Evolutionary conservation across 1,140 invertebrate genomes (phyloP), one percentile per base, ranked within the genome.

Genomic region (Helicoverpa armigera): DNA sequence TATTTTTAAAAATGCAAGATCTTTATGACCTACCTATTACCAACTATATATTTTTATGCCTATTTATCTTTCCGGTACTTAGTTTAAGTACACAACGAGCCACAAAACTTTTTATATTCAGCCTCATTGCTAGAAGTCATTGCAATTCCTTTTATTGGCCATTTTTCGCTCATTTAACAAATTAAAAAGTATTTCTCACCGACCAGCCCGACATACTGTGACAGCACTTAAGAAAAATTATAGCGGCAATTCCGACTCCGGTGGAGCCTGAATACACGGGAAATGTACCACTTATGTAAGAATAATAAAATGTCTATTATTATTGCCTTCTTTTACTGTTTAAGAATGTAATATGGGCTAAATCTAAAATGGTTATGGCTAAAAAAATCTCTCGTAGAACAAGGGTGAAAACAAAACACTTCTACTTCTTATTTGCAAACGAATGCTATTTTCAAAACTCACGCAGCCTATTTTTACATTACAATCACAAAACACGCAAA

Each of bases 131-230:
- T 12, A n/a, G 13, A 3, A 18, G n/a, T 67, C 63, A 67, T 18
- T 67, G 63, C 63, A 67, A n/a, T 50, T 67, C 43, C 48, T 67
- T 67, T 50, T 23, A 43, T 10, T 43, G 18, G 16, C 48, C 43
- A 67, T 67, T 67, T 12, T 48, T 63, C 18, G 35, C 35, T 14
- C 54, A 72, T 63, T 79, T 23, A 12, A 54, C 58, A 80, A 31
- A 80, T 72, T 63, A 80, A 72, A 72, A 60, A 58, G 50, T 18
- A 63, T 74, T 74, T 69, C 58, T 67, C 43, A 48, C 29, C 56
- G 48, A 78, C 54, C 29, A 29, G 51, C 56, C 18, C 43, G 11
- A 50, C 35, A 54, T 61, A 43, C 31, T 60, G 56, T 61, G 58
- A 75, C 18, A 13, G 43, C 58, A 61, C 35, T 75, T 60, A 51